Base-by-base conservation (phyloP, 2,113 vertebrate genomes). In the Ciconia stormi region DNA sequence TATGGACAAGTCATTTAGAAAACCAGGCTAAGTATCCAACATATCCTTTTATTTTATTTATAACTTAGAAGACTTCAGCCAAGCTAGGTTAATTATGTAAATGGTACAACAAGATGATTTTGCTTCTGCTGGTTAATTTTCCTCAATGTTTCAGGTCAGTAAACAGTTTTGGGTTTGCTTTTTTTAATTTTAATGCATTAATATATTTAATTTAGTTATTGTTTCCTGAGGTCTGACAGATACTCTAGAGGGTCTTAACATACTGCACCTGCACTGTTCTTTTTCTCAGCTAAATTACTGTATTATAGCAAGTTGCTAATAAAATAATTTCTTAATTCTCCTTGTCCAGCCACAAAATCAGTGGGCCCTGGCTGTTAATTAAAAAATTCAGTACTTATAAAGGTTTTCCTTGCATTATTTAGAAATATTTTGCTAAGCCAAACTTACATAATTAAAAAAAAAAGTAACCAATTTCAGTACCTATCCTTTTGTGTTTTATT, bases 21-120 rank as follows among this genome's bases (percentile, higher is more conserved):
- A 96, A 58, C 4, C 46, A 88, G 49, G 74, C 36, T 36, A 58
- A 44, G 27, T 26, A 62, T 65, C 34, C 38, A 78, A 36, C 4
- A 36, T 66, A 85, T 13, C 3, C 36, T 80, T 91, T 88, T 95
- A 42, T 85, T 94, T 96, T 91, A 95, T 96, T 96, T 85, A 79
- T 90, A 70, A 61, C 40, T 50, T 15, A n/a, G 46, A 96, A 69
- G 30, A 23, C 53, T 87, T 93, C 42, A 88, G 58, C 49, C 44
- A 53, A 62, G 62, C 44, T 70, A 74, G 32, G 67, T 89, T 79
- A 94, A 92, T 95, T 92, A 94, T 80, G 82, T 42, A 94, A 77
- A 86, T 17, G 15, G 30, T 52, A 83, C 49, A 79, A 72, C 23
- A 89, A 76, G 38, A 52, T 52, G 36, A 53, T 83, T 95, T 96